Evolutionary conservation across 2,113 vertebrate genomes (phyloP), one percentile per base, ranked within the genome.

Genomic region (Sceloporus undulatus): DNA sequence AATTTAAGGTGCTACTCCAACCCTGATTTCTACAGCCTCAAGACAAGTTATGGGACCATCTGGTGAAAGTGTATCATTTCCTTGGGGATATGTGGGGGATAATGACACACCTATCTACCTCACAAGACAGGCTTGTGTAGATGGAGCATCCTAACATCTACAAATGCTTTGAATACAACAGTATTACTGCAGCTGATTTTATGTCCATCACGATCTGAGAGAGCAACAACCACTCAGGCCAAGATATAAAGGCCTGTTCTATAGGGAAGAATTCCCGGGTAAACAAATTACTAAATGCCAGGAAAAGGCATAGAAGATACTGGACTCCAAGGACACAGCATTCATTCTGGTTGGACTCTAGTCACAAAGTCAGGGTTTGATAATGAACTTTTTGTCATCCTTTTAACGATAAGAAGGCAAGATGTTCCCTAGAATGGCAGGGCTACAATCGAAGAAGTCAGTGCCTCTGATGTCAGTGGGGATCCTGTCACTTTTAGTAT

Each of bases 81-180:
- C 59, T 74, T 0, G 0, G 0, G 1, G 7, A 66, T 84, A 23
- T 79, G 18, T 1, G 62, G 27, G 0, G 62, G 76, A 70, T 74
- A 1, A 0, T 0, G 0, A 29, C 25, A 54, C 11, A 0, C 87
- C 76, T 73, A 79, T 87, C 94, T 94, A 94, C 94, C 94, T 93
- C 93, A 85, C n/a, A 62, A 19, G 65, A 92, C n/a, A 84, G 92
- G 89, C 34, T 77, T 65, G 8, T 13, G 11, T 79, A 77, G 87
- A 19, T 71, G 73, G 48, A 84, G 27, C 87, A 84, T 52, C 74
- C 42, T 84, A 21, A 78, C 48, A 74, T 73, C 54, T 83, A 77
- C 73, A 86, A 29, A 62, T 68, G 74, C 65, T 83, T 83, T 71
- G 66, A 79, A 66, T 54, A 77, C 4, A 40, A 79, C 65, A 78